Conservation (phyloP, 2,888 invertebrate genomes). For the Pantelozetes paolii region DNA sequence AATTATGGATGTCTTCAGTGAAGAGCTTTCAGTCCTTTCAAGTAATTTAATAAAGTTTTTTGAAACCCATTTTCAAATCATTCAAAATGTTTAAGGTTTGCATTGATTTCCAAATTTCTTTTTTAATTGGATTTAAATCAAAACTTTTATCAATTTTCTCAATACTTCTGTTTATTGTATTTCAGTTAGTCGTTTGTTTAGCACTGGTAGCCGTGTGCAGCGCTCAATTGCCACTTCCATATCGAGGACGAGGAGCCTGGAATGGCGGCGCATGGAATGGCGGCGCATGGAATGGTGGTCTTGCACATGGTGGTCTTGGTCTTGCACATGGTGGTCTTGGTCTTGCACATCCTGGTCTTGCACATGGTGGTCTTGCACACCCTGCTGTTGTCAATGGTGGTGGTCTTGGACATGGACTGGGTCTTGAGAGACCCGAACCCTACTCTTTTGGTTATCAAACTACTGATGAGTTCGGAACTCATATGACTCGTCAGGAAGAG, state of each 20-base stretch:
- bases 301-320: too few relatives aligned
- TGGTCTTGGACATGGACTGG: neutral
- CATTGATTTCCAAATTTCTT: neutral
- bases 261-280: too few relatives aligned
- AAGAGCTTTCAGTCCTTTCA: neutral
- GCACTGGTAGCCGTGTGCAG: neutral
- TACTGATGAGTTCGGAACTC: constrained; percentile 44
- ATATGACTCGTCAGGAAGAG: constrained; percentile 43
- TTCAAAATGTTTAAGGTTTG: neutral
- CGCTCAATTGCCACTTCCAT: neutral
- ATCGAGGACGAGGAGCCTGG: neutral
- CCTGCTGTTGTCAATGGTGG: too few relatives aligned
- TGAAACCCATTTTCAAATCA: too few relatives aligned
- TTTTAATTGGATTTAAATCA: too few relatives aligned
- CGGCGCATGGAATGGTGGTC: too few relatives aligned
- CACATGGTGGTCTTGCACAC: too few relatives aligned
- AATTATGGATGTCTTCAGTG: neutral
- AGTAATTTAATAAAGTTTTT: neutral
- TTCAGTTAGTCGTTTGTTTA: neutral
- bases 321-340: too few relatives aligned
- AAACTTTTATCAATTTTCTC: too few relatives aligned
- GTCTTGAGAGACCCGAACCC: constrained; percentile 43
- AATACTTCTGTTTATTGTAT: neutral
- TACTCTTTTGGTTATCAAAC: constrained; percentile 45
- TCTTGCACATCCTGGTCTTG: too few relatives aligned